Evolutionary conservation across 2,113 vertebrate genomes (phyloP).

Genomic region (Lucifuga dentata): DNA sequence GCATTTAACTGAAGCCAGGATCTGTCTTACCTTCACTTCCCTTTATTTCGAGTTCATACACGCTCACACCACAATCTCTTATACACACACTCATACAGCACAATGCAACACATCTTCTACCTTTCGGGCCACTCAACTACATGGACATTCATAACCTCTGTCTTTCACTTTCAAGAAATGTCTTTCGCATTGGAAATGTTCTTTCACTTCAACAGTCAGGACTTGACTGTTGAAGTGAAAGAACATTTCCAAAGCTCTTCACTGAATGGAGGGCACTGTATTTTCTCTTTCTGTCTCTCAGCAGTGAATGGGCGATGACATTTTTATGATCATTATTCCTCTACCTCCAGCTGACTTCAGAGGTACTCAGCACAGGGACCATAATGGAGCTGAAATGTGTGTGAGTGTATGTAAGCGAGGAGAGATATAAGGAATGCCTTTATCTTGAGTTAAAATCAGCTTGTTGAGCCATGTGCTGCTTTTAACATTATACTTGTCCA

Average conservation of each 20-base stretch:
- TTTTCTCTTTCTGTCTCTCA: conserved; percentile 23
- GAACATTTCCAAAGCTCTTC: not conserved
- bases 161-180: conserved; percentile 17
- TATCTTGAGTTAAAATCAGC: conserved; percentile 30
- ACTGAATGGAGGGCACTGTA: conserved; percentile 13
- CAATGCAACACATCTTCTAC: not conserved
- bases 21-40: conserved; percentile 15
- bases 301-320: conserved; percentile 34
- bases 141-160: conserved; percentile 22
- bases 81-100: not conserved
- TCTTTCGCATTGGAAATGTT: not conserved
- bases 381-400: conserved; percentile 2
- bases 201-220: too few relatives aligned
- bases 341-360: conserved; percentile 38
- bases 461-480: conserved; percentile 41
- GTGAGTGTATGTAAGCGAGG: conserved; percentile 17
- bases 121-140: conserved; percentile 2
- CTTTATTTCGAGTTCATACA: conserved; percentile 7
- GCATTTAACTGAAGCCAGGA: too few relatives aligned
- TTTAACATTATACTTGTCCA: conserved; percentile 37
- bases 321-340: conserved; percentile 62
- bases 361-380: conserved; percentile 40
- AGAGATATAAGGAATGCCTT: conserved; percentile 24
- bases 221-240: not conserved
- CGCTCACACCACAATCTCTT: conserved; percentile 8